Evolutionary conservation across 1,140 invertebrate species (phyloP), one percentile per base, ranked within the genome.

Genomic region (Orchesella cincta): DNA sequence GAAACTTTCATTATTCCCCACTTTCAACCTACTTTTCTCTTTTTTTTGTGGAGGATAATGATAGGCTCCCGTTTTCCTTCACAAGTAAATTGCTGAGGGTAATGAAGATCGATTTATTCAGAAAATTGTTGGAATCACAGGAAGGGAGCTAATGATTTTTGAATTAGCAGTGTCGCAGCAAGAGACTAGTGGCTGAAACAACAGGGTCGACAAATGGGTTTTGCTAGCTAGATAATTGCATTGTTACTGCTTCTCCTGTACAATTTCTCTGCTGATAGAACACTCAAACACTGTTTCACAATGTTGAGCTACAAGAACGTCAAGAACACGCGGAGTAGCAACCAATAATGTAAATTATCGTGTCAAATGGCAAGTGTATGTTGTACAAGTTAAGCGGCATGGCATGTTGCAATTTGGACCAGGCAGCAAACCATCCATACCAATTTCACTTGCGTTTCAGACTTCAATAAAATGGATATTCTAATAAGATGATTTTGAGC

Each of bases 21-120:
- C 5, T 46, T 46, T 8, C 39, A 46, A 46, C 39, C 39, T 18
- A 46, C 5, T 46, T 46, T n/a, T n/a, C n/a, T n/a, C n/a, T n/a
- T n/a, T n/a, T 46, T 18, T 46, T 46, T 46, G 5, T 46, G 39
- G 39, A 46, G 39, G n/a, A n/a, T 46, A 46, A 46, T 46, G 18
- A 46, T 46, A 46, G 39, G 39, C 39, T 46, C 18, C 18, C 39
- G 5, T 46, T 8, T 46, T 46, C 18, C 39, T 18, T 46, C 23
- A 23, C 14, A 57, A 8, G 23, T 57, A 18, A 26, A 8, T 26
- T 14, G 52, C 52, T 57, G 52, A 57, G 3, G 52, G 52, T 57
- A 57, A 57, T 57, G 52, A 57, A 57, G 52, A 57, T 57, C 52
- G 52, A 57, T 57, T 57, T 57, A 57, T 57, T 57, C 52, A 14